Percentiles rank a stretch among this genome's conserved stretches.
phyloP scores from a whole-genome alignment of 2,797 vertebrate genomes.

The Eulemur mongoz region DNA sequence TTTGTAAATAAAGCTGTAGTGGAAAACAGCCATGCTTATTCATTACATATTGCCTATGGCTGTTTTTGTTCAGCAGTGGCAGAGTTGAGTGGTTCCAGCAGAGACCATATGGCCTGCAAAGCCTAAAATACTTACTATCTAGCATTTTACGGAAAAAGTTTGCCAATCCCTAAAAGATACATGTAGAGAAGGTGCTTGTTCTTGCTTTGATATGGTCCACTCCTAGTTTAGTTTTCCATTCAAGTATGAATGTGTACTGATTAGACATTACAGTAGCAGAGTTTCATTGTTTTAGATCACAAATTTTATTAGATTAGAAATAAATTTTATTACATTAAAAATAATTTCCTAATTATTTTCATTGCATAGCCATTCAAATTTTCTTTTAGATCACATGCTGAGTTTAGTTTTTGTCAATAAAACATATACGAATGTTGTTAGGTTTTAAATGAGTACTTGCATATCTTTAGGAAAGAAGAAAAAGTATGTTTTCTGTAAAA shows the following conservation, averaged over 20 bases:
- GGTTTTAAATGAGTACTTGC: not conserved
- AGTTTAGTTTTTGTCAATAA: not conserved
- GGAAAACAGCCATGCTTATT: not conserved
- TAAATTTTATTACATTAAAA: constrained; percentile 26
- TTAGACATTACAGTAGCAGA: not conserved
- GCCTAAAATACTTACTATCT: not conserved
- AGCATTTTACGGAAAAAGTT: not conserved
- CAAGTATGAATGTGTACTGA: not conserved
- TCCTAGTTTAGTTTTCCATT: not conserved
- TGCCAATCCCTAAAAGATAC: not conserved
- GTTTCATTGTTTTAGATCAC: not conserved
- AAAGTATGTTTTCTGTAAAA: not conserved
- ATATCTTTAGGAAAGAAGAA: constrained; percentile 5
- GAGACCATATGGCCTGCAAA: not conserved
- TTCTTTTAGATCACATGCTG: not conserved
- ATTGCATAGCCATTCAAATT: not conserved
- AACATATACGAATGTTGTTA: not conserved
- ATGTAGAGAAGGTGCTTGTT: not conserved
- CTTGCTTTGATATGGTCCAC: not conserved
- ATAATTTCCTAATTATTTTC: not conserved
- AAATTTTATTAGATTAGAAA: constrained; percentile 24
- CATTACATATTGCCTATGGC: not conserved
- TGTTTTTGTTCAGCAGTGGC: not conserved
- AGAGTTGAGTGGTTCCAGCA: not conserved
- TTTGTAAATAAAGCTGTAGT: not conserved